A percentile compares a stretch with the other conserved stretches of the same genome.
These are phyloP conservation scores for Drosophila obscura DNA, from an alignment of 1,140 invertebrate species.

Conservation along the genomic window DNA sequence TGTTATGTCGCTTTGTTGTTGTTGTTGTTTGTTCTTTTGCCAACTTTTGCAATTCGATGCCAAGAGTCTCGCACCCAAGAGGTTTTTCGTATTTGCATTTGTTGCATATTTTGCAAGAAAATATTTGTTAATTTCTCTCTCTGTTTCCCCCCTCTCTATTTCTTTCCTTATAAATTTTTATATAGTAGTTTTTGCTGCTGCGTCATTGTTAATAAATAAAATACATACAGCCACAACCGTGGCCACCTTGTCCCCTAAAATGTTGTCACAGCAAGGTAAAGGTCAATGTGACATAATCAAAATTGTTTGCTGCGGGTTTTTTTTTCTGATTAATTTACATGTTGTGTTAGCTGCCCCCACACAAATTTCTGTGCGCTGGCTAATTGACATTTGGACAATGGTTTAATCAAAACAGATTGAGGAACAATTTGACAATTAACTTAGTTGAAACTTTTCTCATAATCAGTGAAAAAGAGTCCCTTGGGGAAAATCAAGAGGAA, in stretches of 20 bases:
- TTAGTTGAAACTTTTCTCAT: conserved; percentile 6
- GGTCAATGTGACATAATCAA: conserved; percentile 37
- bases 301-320: neutral
- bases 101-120: conserved; percentile 40
- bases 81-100: conserved; percentile 34
- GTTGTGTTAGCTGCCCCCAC: conserved; percentile 4
- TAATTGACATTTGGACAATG: conserved; percentile 1
- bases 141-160: conserved; percentile 2
- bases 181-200: conserved; percentile 18
- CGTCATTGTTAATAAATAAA: conserved; percentile 70
- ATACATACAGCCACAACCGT: neutral
- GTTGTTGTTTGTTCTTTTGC: conserved; percentile 24
- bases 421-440: conserved; percentile 5
- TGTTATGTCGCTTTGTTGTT: conserved; percentile 5
- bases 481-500: no score
- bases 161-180: neutral
- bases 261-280: conserved; percentile 32
- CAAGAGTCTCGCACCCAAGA: conserved; percentile 27
- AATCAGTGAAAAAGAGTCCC: no score
- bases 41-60: conserved; percentile 31
- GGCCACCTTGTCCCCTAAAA: conserved; percentile 30
- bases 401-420: conserved; percentile 14
- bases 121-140: conserved; percentile 46
- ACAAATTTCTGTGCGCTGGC: neutral
- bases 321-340: conserved; percentile 3